These are phyloP conservation scores for Timema podura DNA, from an alignment of 2,888 invertebrate species.

Conservation along the genomic window DNA sequence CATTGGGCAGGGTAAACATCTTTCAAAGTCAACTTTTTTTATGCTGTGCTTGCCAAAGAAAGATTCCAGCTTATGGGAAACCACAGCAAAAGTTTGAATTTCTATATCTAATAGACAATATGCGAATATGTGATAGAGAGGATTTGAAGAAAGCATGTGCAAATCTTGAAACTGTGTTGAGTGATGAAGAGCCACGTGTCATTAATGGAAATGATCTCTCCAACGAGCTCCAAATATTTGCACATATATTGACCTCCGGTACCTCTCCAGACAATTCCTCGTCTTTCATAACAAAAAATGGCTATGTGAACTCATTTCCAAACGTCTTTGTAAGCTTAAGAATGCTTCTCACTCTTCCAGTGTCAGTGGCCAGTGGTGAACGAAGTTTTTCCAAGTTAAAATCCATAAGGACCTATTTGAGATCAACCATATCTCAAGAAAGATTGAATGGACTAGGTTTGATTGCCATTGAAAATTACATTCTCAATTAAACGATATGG, in stretches of 20 bases:
- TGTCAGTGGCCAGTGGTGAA: constrained; percentile 19
- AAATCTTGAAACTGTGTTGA: constrained; percentile 14
- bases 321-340: constrained; percentile 16
- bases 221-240: constrained; percentile 21
- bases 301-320: constrained; percentile 11
- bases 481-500: not conserved
- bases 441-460: not conserved
- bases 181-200: constrained; percentile 19
- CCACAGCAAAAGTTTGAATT: constrained; percentile 19
- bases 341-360: constrained; percentile 13
- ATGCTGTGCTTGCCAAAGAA: constrained; percentile 20
- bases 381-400: constrained; percentile 11
- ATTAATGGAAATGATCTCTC: constrained; percentile 18
- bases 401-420: constrained; percentile 6
- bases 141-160: constrained; percentile 1
- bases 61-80: constrained; percentile 14
- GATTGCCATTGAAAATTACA: not conserved
- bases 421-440: constrained; percentile 3
- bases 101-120: constrained; percentile 14
- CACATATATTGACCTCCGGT: constrained; percentile 14
- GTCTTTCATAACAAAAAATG: constrained; percentile 21
- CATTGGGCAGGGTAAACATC: constrained; percentile 8
- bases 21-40: constrained; percentile 19
- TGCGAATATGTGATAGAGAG: constrained; percentile 3
- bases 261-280: constrained; percentile 13